Evolutionary conservation across 53 echinoderm and acorn worm species (phyloP).

Genomic region (Luidia sarsii): DNA sequence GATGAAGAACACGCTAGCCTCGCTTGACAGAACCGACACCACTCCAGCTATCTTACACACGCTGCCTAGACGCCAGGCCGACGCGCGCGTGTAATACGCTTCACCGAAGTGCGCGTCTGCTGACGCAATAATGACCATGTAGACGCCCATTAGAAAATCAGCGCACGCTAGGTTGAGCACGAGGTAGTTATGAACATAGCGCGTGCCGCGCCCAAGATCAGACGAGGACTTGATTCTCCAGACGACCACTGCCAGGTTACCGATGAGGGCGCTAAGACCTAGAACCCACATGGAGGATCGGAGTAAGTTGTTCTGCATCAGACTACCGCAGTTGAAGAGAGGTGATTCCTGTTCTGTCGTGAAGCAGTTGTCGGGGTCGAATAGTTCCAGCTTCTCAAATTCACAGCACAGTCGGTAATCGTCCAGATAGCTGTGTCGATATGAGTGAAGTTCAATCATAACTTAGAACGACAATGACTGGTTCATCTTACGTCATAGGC

Average conservation of each 20-base stretch:
- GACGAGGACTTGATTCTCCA: not conserved
- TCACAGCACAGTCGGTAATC: slow-evolving; percentile 28
- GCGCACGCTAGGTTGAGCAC: slow-evolving; percentile 29
- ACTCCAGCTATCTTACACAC: slow-evolving; percentile 23
- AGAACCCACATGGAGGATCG: slow-evolving; percentile 52
- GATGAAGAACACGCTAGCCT: slow-evolving; percentile 37
- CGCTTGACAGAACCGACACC: slow-evolving; percentile 16
- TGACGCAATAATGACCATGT: slow-evolving; percentile 21
- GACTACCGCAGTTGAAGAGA: slow-evolving; percentile 42
- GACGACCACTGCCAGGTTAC: slow-evolving; percentile 42
- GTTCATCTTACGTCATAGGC: no score
- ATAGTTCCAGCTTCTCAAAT: not conserved
- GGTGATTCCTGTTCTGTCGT: slow-evolving; percentile 32
- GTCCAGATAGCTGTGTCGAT: slow-evolving; percentile 9
- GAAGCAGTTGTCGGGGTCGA: slow-evolving; percentile 3
- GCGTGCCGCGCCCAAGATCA: slow-evolving; percentile 10
- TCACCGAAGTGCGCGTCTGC: slow-evolving; percentile 15
- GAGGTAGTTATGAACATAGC: slow-evolving; percentile 15
- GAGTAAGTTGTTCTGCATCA: slow-evolving; percentile 50
- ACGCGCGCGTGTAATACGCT: not conserved
- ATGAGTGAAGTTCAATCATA: no score
- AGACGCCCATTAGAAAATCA: slow-evolving; percentile 41
- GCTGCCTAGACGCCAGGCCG: not conserved
- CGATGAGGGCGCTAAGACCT: slow-evolving; percentile 55
- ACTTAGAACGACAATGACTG: no score